Evolutionary conservation across 1,140 invertebrate species (phyloP), one percentile per base, ranked within the genome.

Genomic region (Dendrolimus punctatus): DNA sequence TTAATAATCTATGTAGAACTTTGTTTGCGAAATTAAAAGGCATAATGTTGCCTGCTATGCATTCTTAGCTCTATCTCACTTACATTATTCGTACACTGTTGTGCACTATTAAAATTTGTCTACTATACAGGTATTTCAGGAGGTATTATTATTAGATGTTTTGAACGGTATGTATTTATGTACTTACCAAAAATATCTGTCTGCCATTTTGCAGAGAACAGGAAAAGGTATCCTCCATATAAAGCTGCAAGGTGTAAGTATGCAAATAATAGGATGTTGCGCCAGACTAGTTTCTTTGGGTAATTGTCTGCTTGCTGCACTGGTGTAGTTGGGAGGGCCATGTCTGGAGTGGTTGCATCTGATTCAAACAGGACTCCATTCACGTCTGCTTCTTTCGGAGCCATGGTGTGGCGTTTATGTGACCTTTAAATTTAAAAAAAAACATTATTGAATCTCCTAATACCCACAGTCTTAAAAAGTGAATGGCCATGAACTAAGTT

Each of bases 221-320:
- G 77, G 61, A 91, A 89, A 0, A 98, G 89, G 69, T 94, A 98
- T 1, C 94, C 64, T 38, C 96, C 96, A 76, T 97, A 97, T 1
- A 98, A 23, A 4, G 96, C 94, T 36, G 91, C 92, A 8, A 95
- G 38, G 85, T 99, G 98, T n/a, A 99, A 90, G 58, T 93, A 92
- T 6, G 87, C 71, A 77, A 99, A 98, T 0, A 96, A 81, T 5
- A 94, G 87, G 6, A 99, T 95, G 82, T 99, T 99, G 66, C 93
- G 91, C 97, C 98, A 99, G 0, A 99, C 97, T 38, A 97, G 92
- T 67, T 93, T 70, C 6, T 88, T 70, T 63, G 89, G 81, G 40
- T 83, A 75, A 55, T 88, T 72, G 51, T 88, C 80, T 45, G 89
- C 73, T 65, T 88, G 77, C 61, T 82, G 80, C 39, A 87, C 71